phyloP scores from a whole-genome alignment of 2,797 vertebrate species.

The Mastacembelus armatus region DNA sequence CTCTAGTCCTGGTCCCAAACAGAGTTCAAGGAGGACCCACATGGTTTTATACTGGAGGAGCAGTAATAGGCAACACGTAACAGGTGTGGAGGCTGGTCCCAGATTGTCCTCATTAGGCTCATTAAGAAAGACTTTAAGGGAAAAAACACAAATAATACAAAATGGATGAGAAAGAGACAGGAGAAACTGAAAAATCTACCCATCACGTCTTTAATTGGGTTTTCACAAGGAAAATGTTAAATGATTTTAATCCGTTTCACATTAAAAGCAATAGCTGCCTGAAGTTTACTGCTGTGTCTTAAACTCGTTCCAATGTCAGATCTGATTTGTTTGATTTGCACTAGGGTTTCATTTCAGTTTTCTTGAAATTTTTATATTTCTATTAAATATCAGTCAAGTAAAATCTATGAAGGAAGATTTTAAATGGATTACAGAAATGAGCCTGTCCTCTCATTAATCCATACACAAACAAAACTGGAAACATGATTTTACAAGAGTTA shows the following conservation, averaged over 20 bases:
- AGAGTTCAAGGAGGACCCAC: background rate
- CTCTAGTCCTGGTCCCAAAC: background rate
- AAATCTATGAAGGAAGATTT: background rate
- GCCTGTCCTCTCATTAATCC: too few species aligned
- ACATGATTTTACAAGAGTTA: too few species aligned
- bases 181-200: background rate
- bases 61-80: conserved; percentile 9
- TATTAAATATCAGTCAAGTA: background rate
- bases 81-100: conserved; percentile 24
- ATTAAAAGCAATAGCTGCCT: background rate
- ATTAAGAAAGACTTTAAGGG: background rate
- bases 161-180: background rate
- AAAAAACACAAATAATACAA: background rate
- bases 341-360: background rate
- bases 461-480: too few species aligned
- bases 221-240: background rate
- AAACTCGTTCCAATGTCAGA: background rate
- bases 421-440: background rate
- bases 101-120: conserved; percentile 22
- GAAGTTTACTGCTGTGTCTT: background rate
- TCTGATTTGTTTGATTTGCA: background rate
- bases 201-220: background rate
- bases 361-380: background rate
- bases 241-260: background rate
- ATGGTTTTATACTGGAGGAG: conserved; percentile 17